Evolutionary conservation across 2,797 vertebrate genomes (phyloP), one percentile per base, ranked within the genome.

Genomic region (Zalophus californianus): DNA sequence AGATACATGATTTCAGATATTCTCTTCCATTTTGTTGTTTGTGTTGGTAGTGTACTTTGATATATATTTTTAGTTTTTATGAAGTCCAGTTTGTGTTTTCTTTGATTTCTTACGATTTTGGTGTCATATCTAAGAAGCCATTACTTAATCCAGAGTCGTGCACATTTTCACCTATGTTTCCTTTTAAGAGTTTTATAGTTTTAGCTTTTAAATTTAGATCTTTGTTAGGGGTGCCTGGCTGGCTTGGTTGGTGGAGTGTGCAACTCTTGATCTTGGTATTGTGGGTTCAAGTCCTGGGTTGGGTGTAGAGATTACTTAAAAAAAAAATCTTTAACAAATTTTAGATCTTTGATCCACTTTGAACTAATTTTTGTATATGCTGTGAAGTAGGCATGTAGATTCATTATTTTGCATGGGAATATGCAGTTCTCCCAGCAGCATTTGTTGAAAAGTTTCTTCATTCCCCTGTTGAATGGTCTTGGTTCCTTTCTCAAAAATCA

Each of bases 141-240:
- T 77, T 77, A 27, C 58, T 50, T 77, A 66, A 54, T 92, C 10
- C 20, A 68, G n/a, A 62, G 78, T 75, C 48, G 73, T 52, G 44
- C 35, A 29, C 21, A 75, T 73, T 94, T 89, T 83, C 12, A 62
- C n/a, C 25, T 84, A 14, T 50, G 50, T 72, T 80, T 80, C 32
- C 6, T 90, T 86, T 11, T 44, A 82, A 79, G 35, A 82, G 29
- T 62, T 80, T 78, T 58, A 78, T 62, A 94, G 38, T 92, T 95
- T 90, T 32, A 54, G 35, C 23, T 89, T 32, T 84, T 84, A 84
- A 84, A 35, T 66, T 87, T 72, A 72, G 20, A 29, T 50, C 21
- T 50, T 75, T 94, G 38, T n/a, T 48, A 20, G n/a, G 41, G 25
- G 27, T 75, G 44, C 41, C 44, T 75, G 15, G 44, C 41, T 48